Conservation (phyloP, 1,140 invertebrate species). For the Rhynchophorus ferrugineus region DNA sequence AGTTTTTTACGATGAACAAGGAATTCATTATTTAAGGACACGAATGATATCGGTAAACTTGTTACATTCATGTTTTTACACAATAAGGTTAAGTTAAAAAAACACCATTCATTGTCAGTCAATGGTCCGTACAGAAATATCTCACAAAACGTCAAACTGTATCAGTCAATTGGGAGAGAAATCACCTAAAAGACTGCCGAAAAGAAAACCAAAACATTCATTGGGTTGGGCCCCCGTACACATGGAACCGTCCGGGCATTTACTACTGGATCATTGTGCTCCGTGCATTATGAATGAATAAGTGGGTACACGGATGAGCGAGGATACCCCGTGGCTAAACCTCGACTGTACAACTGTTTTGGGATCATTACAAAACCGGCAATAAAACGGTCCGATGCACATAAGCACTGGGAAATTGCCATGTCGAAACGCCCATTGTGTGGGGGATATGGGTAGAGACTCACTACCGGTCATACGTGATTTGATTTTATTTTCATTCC, state of each 20-base stretch:
- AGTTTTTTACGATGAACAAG: too few species aligned
- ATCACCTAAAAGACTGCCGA: neutral
- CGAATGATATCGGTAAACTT: too few species aligned
- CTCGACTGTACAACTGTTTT: constrained; percentile 28
- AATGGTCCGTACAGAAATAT: too few species aligned
- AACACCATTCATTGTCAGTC: too few species aligned
- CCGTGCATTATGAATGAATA: constrained; percentile 25
- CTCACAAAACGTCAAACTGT: constrained; percentile 3
- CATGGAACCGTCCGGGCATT: constrained; percentile 3
- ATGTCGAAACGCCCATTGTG: constrained; percentile 4
- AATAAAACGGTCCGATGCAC: constrained; percentile 29
- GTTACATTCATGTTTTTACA: too few species aligned
- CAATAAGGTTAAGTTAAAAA: too few species aligned
- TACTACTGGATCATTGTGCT: constrained; percentile 3
- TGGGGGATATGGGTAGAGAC: neutral
- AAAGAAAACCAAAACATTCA: constrained; percentile 2
- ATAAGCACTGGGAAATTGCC: constrained; percentile 14
- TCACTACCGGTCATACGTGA: too few species aligned
- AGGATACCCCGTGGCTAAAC: constrained; percentile 29
- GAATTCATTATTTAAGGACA: too few species aligned
- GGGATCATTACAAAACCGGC: constrained; percentile 27
- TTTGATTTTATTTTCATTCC: too few species aligned
- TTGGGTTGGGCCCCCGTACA: neutral
- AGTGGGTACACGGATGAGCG: constrained; percentile 27
- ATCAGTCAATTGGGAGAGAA: constrained; percentile 2